Evolutionary conservation across 2,888 invertebrate species (phyloP), one percentile per base, ranked within the genome.

Genomic region (Gastrophysa polygoni): DNA sequence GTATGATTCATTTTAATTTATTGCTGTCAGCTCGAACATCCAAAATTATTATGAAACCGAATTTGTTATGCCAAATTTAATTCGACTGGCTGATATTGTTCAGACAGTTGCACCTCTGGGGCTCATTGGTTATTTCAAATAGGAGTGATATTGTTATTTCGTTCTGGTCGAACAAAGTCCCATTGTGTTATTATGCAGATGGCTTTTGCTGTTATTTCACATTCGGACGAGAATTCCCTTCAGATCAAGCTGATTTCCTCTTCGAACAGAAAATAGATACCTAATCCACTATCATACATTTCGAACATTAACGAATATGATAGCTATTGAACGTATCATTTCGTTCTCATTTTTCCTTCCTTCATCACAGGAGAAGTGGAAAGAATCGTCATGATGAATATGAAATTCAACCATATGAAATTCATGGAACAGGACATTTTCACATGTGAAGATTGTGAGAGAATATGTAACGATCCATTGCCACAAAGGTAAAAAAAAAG

Each of bases 51-150:
- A 65, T 59, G 57, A 62, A 65, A 62, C 65, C 47, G 51, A 63
- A 59, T 56, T 63, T 57, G 63, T 62, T 52, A 57, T 55, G 60
- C 57, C 59, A 57, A 67, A 67, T 64, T 67, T 62, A 67, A 60
- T 67, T 52, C 59, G 50, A 44, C 57, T 21, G 54, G 57, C 43
- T 54, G 52, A 46, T 49, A 64, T 67, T 67, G 60, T 67, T 67
- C 64, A 60, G 61, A 67, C 58, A 44, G 44, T 49, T 59, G 32
- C 38, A 18, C 67, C 59, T 57, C 24, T 50, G 62, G 57, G 67
- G 48, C 44, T 46, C 55, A 49, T 67, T 64, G 58, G 59, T 64
- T 60, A 51, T 57, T 46, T 58, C 44, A 52, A 55, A 60, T 55
- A 49, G 43, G 32, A 49, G 20, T 43, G 59, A 60, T 60, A 60